Evolutionary conservation across 2,113 vertebrate genomes (phyloP), one percentile per base, ranked within the genome.

Genomic region (Zootoca vivipara): DNA sequence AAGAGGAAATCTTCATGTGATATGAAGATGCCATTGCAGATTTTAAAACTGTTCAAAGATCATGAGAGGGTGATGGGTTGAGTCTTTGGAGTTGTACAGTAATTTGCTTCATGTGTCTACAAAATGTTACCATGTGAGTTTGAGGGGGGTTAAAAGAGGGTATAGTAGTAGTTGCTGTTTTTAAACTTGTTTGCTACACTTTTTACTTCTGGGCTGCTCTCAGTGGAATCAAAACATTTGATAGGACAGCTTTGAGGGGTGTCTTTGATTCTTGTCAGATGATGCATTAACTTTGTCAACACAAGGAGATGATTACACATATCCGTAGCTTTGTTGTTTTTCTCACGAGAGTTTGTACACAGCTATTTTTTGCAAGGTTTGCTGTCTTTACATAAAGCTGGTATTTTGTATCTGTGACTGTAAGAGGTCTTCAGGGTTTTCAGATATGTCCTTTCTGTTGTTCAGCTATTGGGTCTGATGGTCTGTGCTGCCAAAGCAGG

Each of bases 401-500:
- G 6, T 38, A 24, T n/a, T 64, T 87, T 85, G 72, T 82, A 78
- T 88, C 42, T 52, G 18, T 40, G 3, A 77, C 28, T 28, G 30
- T 90, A 52, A 85, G 72, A 46, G 46, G 5, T 30, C 24, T 64
- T 72, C 30, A 1, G 77, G 16, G 2, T 40, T 38, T 52, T 89
- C 12, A 64, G 46, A 30, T 18, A 16, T 62, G 38, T 56, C 20
- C n/a, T 16, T 70, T 40, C 87, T 89, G 12, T 72, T 79, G 90
- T 96, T 84, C 91, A 99, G 99, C 99, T 15, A 99, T 99, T 82
- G 98, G 99, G 56, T 93, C 98, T 0, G 99, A 99, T n/a, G 99
- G 99, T 33, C 75, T 99, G 65, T 99, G 98, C 89, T 99, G 99
- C 91, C 99, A 99, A 87, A 99, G 99, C 97, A 97, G 99, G 94